phyloP scores from a whole-genome alignment of 2,888 invertebrate species.

The Nowickia ferox region DNA sequence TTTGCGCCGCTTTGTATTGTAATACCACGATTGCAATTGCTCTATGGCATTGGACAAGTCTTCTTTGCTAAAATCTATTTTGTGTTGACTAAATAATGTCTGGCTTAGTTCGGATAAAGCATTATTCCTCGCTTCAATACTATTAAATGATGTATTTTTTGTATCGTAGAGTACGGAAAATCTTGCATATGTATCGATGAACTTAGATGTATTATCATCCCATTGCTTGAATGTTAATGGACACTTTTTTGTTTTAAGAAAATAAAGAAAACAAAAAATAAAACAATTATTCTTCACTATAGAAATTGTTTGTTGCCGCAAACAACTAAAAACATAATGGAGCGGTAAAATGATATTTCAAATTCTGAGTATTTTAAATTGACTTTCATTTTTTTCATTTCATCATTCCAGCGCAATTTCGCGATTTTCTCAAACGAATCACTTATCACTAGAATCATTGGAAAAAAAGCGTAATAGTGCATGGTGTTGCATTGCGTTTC shows the following conservation, averaged over 20 bases:
- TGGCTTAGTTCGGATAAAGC: slow-evolving; percentile 76
- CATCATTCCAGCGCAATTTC: slow-evolving; percentile 51
- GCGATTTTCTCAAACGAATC: slow-evolving; percentile 53
- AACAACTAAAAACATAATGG: slow-evolving; percentile 51
- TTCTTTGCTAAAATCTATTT: slow-evolving; percentile 74
- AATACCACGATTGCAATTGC: slow-evolving; percentile 77
- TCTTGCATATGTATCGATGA: slow-evolving; percentile 76
- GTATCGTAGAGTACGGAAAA: slow-evolving; percentile 77
- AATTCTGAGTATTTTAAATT: slow-evolving; percentile 4
- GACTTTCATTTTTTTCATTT: slow-evolving; percentile 21
- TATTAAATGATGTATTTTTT: slow-evolving; percentile 74
- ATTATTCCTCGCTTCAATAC: slow-evolving; percentile 73
- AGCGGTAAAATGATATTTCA: slow-evolving; percentile 69
- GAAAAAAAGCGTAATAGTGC: slow-evolving; percentile 52
- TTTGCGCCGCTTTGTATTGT: slow-evolving; percentile 71
- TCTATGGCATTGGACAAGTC: slow-evolving; percentile 77
- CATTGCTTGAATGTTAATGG: slow-evolving; percentile 66
- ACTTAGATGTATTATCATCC: slow-evolving; percentile 74
- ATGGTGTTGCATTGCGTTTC: slow-evolving; percentile 8
- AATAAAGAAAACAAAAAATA: slow-evolving; percentile 66
- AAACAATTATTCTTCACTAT: slow-evolving; percentile 61
- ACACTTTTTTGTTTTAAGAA: slow-evolving; percentile 66
- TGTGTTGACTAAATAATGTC: slow-evolving; percentile 67
- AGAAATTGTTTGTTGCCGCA: slow-evolving; percentile 41
- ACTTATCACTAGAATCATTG: slow-evolving; percentile 42